Percentiles rank a stretch among this genome's conserved stretches.
Evolutionary conservation across 2,797 vertebrate genomes (phyloP).

Genomic region (Macropus fuliginosus): DNA sequence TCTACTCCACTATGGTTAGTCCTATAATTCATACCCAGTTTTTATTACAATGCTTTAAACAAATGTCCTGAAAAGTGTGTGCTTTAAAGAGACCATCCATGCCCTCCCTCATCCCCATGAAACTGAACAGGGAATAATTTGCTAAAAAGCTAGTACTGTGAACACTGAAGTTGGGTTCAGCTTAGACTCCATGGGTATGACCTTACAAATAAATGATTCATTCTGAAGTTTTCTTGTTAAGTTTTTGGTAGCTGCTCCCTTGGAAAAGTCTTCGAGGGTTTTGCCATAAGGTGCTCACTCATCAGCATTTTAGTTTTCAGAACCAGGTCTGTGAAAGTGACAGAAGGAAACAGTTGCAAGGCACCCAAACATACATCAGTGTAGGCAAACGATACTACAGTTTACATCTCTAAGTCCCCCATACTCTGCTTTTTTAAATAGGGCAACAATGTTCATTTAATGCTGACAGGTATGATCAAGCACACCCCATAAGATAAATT

Average conservation of each 20-base stretch:
- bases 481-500: background rate
- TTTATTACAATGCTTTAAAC: background rate
- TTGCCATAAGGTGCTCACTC: background rate
- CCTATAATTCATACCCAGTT: background rate
- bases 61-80: background rate
- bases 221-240: background rate
- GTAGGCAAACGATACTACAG: background rate
- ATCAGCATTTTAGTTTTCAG: background rate
- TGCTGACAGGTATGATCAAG: background rate
- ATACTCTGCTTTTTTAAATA: background rate
- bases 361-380: background rate
- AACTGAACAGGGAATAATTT: background rate
- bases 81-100: background rate
- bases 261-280: background rate
- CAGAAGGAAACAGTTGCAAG: background rate
- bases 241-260: background rate
- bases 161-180: background rate
- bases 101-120: background rate
- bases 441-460: background rate
- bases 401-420: background rate
- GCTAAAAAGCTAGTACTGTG: background rate
- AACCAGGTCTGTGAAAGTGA: background rate
- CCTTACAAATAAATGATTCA: background rate
- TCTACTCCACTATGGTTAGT: background rate
- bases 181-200: background rate